These are phyloP conservation scores for Phengaris arion DNA, from an alignment of 2,888 invertebrate genomes.

Conservation along the genomic window DNA sequence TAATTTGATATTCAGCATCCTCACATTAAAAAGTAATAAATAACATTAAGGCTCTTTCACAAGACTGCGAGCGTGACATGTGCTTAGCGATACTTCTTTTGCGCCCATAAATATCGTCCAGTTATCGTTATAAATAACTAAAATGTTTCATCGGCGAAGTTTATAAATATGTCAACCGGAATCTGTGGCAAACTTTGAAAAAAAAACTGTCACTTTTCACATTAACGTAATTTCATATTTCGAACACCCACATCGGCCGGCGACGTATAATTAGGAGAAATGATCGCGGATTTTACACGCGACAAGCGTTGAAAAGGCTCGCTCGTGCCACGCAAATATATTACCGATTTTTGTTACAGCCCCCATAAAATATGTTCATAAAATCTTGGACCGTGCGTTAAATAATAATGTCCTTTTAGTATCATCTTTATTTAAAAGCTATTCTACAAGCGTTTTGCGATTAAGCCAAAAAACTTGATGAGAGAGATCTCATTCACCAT, in stretches of 20 bases:
- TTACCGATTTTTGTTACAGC: conserved; percentile 66
- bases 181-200: conserved; percentile 40
- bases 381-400: conserved; percentile 59
- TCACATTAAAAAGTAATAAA: conserved; percentile 77
- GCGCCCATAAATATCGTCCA: conserved; percentile 62
- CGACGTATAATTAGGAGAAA: conserved; percentile 75
- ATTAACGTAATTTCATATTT: conserved; percentile 72
- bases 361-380: conserved; percentile 66
- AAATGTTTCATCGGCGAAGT: conserved; percentile 42
- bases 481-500: conserved; percentile 66
- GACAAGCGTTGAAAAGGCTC: conserved; percentile 76
- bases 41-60: conserved; percentile 73
- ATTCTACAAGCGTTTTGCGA: conserved; percentile 46
- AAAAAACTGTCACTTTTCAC: conserved; percentile 69
- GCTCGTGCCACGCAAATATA: conserved; percentile 66
- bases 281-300: conserved; percentile 70
- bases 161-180: conserved; percentile 48
- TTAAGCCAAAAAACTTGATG: conserved; percentile 37
- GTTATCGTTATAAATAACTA: conserved; percentile 52
- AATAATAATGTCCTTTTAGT: conserved; percentile 56
- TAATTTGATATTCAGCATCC: conserved; percentile 50
- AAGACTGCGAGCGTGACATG: conserved; percentile 58
- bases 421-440: conserved; percentile 60
- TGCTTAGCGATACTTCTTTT: conserved; percentile 58
- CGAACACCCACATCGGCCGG: conserved; percentile 75